Evolutionary conservation across 2,888 invertebrate genomes (phyloP), one percentile per base, ranked within the genome.

Genomic region (Stictocephala bisonia): DNA sequence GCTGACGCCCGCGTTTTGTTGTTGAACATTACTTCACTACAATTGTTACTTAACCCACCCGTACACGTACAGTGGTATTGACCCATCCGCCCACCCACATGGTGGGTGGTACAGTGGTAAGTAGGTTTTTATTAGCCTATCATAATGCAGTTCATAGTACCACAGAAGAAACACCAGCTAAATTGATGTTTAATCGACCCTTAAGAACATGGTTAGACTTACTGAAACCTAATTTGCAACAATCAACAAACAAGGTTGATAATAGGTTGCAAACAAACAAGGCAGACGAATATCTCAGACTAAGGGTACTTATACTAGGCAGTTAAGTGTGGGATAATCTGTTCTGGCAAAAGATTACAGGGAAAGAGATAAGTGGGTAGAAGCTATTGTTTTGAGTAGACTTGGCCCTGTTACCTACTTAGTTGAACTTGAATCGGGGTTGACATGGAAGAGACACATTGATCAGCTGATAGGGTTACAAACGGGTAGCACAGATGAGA

Each of bases 171-270:
- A 60, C 58, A 22, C 71, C 58, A 44, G 60, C 58, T 11, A 44
- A 44, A 18, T n/a, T 60, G 20, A 60, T 71, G 44, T 71, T 71
- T 9, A 24, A 24, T 41, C 7, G 44, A 20, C 13, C 26, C 6
- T 58, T 60, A 6, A 40, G 26, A 18, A 35, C 71, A n/a, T 18
- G 71, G 18, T 71, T 71, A 48, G 58, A 71, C 27, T 48, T 71
- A 44, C 1, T 70, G 11, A 7, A n/a, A 18, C 71, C 60, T 18
- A 29, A 71, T 31, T 1, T 60, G n/a, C n/a, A n/a, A n/a, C n/a
- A n/a, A n/a, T n/a, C n/a, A n/a, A n/a, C n/a, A n/a, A n/a, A n/a
- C n/a, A n/a, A n/a, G n/a, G n/a, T n/a, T n/a, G n/a, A n/a, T n/a
- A n/a, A n/a, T n/a, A n/a, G n/a, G n/a, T n/a, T n/a, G n/a, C n/a